A percentile compares a stretch with the other conserved stretches of the same genome.
These are phyloP conservation scores for Centropus bengalensis DNA, from an alignment of 2,113 vertebrate genomes.

Conservation along the genomic window DNA sequence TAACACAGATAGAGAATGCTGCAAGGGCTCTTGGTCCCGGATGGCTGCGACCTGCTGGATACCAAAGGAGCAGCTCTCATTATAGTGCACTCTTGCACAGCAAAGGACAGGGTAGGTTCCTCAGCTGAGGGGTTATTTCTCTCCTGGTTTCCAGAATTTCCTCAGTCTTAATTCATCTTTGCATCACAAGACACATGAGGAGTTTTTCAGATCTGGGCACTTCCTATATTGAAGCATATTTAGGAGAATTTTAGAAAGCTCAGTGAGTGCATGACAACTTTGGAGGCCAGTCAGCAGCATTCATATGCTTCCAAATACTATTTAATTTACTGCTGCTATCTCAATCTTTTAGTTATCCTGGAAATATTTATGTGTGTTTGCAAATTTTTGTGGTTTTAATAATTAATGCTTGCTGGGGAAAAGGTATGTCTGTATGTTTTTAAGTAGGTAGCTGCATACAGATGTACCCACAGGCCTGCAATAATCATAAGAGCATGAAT, in stretches of 20 bases:
- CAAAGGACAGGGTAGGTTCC: neutral
- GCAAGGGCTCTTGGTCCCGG: neutral
- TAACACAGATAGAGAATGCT: neutral
- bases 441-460: neutral
- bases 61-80: neutral
- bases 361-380: neutral
- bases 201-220: neutral
- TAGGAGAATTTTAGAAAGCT: neutral
- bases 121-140: neutral
- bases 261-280: neutral
- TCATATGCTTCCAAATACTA: neutral
- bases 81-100: neutral
- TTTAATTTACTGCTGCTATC: neutral
- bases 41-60: neutral
- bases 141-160: neutral
- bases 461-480: neutral
- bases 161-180: neutral
- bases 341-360: neutral
- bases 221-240: neutral
- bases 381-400: neutral
- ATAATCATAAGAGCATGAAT: neutral
- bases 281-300: neutral
- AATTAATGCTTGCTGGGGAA: neutral
- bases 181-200: neutral
- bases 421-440: neutral